A percentile compares a stretch with the other conserved stretches of the same genome.
These are phyloP conservation scores for Nasonovia ribisnigri DNA, from an alignment of 2,888 invertebrate species.

Conservation along the genomic window DNA sequence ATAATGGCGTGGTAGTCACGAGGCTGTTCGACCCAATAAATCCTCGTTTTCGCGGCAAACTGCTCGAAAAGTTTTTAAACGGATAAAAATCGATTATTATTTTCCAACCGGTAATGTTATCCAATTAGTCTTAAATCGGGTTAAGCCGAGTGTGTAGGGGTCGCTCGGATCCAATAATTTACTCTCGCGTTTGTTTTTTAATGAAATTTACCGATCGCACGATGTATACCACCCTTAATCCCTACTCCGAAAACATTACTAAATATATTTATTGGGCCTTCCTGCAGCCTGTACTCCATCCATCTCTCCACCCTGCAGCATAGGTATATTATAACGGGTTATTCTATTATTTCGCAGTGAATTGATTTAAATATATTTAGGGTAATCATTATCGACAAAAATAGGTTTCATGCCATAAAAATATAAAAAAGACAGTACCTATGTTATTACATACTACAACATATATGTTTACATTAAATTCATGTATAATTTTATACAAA, in stretches of 20 bases:
- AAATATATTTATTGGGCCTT: conserved; percentile 37
- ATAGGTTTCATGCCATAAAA: not conserved
- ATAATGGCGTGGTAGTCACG: not conserved
- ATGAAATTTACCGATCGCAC: conserved; percentile 57
- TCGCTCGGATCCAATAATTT: conserved; percentile 48
- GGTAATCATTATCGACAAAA: not conserved
- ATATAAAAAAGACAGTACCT: not conserved
- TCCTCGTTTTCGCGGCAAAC: conserved; percentile 29
- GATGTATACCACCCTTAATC: conserved; percentile 11
- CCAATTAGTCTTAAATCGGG: conserved; percentile 57
- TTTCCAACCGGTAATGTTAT: conserved; percentile 53
- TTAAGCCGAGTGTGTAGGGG: conserved; percentile 32
- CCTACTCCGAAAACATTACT: conserved; percentile 15
- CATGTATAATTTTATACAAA: not conserved
- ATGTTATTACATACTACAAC: not conserved
- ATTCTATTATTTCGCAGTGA: not conserved
- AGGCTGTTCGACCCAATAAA: conserved; percentile 19
- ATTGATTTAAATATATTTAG: not conserved
- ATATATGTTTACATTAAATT: not conserved
- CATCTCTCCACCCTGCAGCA: not conserved
- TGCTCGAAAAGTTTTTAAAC: conserved; percentile 39
- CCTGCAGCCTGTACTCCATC: not conserved
- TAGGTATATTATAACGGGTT: not conserved
- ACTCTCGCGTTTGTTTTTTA: conserved; percentile 54
- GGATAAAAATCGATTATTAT: conserved; percentile 59